phyloP scores from a whole-genome alignment of 2,113 vertebrate species.

The Guaruba guarouba region DNA sequence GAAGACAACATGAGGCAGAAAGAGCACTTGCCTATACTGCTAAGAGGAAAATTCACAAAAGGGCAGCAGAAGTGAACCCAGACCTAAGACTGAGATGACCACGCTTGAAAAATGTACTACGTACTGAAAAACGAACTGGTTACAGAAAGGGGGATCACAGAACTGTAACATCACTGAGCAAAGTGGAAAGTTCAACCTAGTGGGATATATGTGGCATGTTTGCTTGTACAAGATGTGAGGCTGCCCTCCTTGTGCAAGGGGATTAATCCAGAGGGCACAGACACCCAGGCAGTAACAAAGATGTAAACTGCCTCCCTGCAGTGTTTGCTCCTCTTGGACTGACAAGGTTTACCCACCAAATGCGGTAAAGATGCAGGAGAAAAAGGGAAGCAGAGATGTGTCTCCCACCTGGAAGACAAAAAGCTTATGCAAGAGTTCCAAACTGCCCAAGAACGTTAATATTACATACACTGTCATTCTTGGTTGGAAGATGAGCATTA shows the following conservation, averaged over 20 bases:
- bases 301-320: background rate
- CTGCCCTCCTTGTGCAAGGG: background rate
- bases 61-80: background rate
- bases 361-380: background rate
- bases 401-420: background rate
- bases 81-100: background rate
- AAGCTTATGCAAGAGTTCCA: background rate
- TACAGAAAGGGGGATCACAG: background rate
- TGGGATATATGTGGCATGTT: rapidly evolving
- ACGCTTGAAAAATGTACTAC: background rate
- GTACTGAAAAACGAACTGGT: background rate
- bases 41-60: background rate
- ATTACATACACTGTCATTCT: background rate
- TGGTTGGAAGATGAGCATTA: background rate
- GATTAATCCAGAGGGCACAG: background rate
- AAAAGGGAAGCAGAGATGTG: background rate
- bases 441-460: background rate
- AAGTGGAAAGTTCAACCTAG: background rate
- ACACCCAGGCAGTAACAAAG: background rate
- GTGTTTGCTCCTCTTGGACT: background rate
- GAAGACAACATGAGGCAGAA: background rate
- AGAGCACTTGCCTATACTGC: background rate
- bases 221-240: background rate
- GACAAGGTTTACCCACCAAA: background rate
- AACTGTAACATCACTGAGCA: background rate